Evolutionary conservation across 2,113 vertebrate genomes (phyloP).

Genomic region (Syngnathus floridae): DNA sequence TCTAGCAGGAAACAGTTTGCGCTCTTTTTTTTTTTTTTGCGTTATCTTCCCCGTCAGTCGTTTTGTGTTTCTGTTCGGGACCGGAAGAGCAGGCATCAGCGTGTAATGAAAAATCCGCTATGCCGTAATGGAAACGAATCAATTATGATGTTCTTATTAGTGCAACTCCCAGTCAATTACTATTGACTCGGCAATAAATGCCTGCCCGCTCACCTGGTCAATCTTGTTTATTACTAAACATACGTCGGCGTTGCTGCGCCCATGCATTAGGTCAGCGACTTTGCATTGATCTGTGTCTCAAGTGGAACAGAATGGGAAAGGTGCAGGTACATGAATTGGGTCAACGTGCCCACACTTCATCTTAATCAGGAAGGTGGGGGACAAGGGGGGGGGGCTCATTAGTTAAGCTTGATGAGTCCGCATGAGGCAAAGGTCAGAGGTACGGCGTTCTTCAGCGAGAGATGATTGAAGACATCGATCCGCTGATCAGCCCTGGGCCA

Average conservation of each 20-base stretch:
- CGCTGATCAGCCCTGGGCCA: conserved; percentile 54
- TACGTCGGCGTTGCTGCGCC: conserved; percentile 22
- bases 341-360: conserved; percentile 54
- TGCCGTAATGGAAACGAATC: conserved; percentile 23
- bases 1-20: neutral
- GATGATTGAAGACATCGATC: conserved; percentile 62
- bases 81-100: neutral
- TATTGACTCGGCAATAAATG: conserved; percentile 50
- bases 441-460: conserved; percentile 41
- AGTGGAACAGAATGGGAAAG: conserved; percentile 23
- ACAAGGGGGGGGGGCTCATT: conserved; percentile 38
- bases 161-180: conserved; percentile 26
- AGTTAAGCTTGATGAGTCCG: conserved; percentile 44
- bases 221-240: conserved; percentile 39
- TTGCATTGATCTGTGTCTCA: conserved; percentile 54
- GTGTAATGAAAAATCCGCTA: conserved; percentile 5
- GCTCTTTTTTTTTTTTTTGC: neutral
- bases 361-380: conserved; percentile 32
- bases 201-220: conserved; percentile 10
- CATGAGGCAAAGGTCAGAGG: conserved; percentile 39
- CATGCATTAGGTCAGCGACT: conserved; percentile 54
- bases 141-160: conserved; percentile 40
- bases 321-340: conserved; percentile 54
- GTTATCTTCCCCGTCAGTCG: neutral
- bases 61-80: neutral